Conservation (phyloP, 1,140 invertebrate species). For the Globodera rostochiensis region DNA sequence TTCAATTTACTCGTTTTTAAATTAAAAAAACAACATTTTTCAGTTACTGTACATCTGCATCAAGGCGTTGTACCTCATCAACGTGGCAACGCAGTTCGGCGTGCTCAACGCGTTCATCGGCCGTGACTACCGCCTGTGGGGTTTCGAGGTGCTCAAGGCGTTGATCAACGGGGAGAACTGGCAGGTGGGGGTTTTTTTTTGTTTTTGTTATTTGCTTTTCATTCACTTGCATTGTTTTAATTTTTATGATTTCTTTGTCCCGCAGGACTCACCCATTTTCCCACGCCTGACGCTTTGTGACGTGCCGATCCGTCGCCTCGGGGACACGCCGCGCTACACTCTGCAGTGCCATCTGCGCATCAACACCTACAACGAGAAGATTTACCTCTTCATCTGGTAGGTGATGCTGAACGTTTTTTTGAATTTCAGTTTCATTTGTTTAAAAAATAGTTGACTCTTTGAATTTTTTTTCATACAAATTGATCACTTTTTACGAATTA, state of each 20-base stretch:
- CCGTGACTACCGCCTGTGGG: conserved; percentile 67
- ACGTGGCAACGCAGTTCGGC: conserved; percentile 68
- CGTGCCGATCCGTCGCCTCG: conserved; percentile 61
- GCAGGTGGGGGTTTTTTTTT: conserved; percentile 17
- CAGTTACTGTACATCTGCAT: conserved; percentile 67
- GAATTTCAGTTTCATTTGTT: too few relatives aligned
- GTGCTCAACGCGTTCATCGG: conserved; percentile 69
- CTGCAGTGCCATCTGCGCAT: conserved; percentile 62
- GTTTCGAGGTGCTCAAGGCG: conserved; percentile 62
- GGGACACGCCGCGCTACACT: conserved; percentile 65
- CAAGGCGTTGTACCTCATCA: conserved; percentile 68
- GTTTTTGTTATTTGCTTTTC: background rate
- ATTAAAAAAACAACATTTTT: background rate
- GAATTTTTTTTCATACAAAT: too few relatives aligned
- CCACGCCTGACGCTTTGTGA: conserved; percentile 68
- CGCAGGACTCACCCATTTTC: conserved; percentile 54
- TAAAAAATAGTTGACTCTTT: too few relatives aligned
- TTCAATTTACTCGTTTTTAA: background rate
- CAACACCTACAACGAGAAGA: conserved; percentile 61
- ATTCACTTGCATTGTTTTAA: background rate
- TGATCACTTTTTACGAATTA: too few relatives aligned
- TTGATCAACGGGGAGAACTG: conserved; percentile 44
- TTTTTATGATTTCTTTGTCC: background rate
- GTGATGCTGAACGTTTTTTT: background rate
- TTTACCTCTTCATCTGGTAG: conserved; percentile 61